Percentiles rank a stretch among this genome's conserved stretches.
These are phyloP conservation scores for Zaprionus lineosus DNA, from an alignment of 2,888 invertebrate species.

Conservation along the genomic window DNA sequence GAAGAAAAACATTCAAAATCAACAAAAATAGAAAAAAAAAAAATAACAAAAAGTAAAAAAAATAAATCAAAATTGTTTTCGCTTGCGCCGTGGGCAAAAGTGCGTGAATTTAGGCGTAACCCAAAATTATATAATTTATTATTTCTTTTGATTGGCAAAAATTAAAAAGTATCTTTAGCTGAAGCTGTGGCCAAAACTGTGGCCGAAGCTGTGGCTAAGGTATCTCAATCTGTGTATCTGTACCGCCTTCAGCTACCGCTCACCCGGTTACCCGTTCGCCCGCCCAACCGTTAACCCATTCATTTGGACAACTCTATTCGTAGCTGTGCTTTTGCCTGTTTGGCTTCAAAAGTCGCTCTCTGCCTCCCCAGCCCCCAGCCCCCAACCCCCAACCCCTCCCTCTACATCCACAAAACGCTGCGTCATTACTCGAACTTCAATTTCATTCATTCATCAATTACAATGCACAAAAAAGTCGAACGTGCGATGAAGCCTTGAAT, in stretches of 20 bases:
- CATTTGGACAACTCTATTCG: slow-evolving; percentile 68
- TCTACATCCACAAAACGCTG: too few species aligned
- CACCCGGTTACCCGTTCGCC: not conserved
- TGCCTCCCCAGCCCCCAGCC: too few species aligned
- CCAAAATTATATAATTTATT: slow-evolving; percentile 75
- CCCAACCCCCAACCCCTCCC: too few species aligned
- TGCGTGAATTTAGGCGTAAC: slow-evolving; percentile 73
- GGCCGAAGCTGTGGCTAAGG: slow-evolving; percentile 12
- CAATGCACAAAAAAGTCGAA: slow-evolving; percentile 65
- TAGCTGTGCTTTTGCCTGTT: too few species aligned
- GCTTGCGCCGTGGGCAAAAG: slow-evolving; percentile 63
- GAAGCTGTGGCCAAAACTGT: slow-evolving; percentile 9
- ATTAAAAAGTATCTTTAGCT: slow-evolving; percentile 64
- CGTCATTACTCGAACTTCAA: slow-evolving; percentile 77
- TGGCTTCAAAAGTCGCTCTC: slow-evolving; percentile 7
- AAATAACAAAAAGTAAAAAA: slow-evolving; percentile 2
- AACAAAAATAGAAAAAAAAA: not conserved
- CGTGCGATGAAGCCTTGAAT: slow-evolving; percentile 68
- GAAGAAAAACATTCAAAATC: not conserved
- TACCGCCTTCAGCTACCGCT: too few species aligned
- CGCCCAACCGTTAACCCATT: too few species aligned
- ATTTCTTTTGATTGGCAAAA: slow-evolving; percentile 75
- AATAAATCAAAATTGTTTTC: slow-evolving; percentile 19
- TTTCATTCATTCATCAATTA: slow-evolving; percentile 79
- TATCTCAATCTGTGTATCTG: not conserved